These are phyloP conservation scores for Thoracochromis brauschi DNA, from an alignment of 2,113 vertebrate genomes.

Conservation along the genomic window DNA sequence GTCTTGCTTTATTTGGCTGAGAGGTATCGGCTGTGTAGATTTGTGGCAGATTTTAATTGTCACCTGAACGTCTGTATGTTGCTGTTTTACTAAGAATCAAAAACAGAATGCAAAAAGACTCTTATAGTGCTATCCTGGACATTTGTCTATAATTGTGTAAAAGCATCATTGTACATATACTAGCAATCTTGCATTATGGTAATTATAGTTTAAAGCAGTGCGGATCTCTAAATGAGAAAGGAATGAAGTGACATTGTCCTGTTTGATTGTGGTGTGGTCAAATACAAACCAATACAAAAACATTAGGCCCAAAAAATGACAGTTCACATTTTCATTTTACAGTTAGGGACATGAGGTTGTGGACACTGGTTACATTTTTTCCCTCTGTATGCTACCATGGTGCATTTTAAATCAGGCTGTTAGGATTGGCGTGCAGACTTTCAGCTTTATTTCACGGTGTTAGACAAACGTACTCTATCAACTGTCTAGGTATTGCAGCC, in stretches of 20 bases:
- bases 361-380: neutral
- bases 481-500: neutral
- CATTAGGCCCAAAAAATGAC: neutral
- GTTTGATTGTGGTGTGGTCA: neutral
- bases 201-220: neutral
- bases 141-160: neutral
- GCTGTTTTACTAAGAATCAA: neutral
- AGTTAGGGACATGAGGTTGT: neutral
- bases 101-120: neutral
- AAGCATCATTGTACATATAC: neutral
- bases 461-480: neutral
- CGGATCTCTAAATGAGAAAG: neutral
- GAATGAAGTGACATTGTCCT: neutral
- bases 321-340: neutral
- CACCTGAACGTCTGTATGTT: accelerated
- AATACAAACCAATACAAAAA: neutral
- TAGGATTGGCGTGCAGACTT: neutral
- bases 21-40: neutral
- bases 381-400: neutral
- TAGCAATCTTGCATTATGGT: neutral
- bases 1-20: neutral
- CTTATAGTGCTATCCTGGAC: neutral
- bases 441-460: neutral
- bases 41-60: neutral
- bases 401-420: neutral